phyloP scores from a whole-genome alignment of 2,888 invertebrate species.

The Andrena flavipes region DNA sequence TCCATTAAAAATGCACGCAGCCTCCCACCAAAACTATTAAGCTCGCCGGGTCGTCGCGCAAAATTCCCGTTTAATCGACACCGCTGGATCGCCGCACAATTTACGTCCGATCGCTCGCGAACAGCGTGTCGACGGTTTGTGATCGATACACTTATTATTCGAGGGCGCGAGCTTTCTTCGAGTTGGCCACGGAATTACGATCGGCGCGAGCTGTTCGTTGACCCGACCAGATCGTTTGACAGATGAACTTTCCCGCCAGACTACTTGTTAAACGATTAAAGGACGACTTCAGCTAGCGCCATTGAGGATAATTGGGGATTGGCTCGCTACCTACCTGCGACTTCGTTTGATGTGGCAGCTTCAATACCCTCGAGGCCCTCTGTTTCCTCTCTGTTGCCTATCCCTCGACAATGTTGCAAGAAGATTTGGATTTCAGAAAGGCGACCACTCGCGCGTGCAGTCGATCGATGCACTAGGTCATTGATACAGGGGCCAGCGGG shows the following conservation, averaged over 20 bases:
- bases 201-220: slow-evolving; percentile 48
- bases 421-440: slow-evolving; percentile 26
- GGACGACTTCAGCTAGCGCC: slow-evolving; percentile 48
- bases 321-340: slow-evolving; percentile 46
- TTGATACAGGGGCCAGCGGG: not conserved
- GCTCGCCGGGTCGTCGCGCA: slow-evolving; percentile 3
- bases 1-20: slow-evolving; percentile 42
- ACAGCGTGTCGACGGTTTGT: slow-evolving; percentile 50
- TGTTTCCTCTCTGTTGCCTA: slow-evolving; percentile 26
- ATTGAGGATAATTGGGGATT: slow-evolving; percentile 71
- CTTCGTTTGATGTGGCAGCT: slow-evolving; percentile 68
- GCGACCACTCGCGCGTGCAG: not conserved
- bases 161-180: slow-evolving; percentile 25
- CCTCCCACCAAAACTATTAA: slow-evolving; percentile 7
- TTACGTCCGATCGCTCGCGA: slow-evolving; percentile 52
- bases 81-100: slow-evolving; percentile 37
- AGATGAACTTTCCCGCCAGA: slow-evolving; percentile 43
- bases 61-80: slow-evolving; percentile 45
- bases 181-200: slow-evolving; percentile 42
- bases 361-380: slow-evolving; percentile 26
- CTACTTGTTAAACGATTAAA: slow-evolving; percentile 70
- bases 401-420: slow-evolving; percentile 19
- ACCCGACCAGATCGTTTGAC: slow-evolving; percentile 38
- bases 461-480: not conserved
- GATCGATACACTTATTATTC: slow-evolving; percentile 53